phyloP scores from a whole-genome alignment of 2,888 invertebrate species.

The Polyommatus icarus region DNA sequence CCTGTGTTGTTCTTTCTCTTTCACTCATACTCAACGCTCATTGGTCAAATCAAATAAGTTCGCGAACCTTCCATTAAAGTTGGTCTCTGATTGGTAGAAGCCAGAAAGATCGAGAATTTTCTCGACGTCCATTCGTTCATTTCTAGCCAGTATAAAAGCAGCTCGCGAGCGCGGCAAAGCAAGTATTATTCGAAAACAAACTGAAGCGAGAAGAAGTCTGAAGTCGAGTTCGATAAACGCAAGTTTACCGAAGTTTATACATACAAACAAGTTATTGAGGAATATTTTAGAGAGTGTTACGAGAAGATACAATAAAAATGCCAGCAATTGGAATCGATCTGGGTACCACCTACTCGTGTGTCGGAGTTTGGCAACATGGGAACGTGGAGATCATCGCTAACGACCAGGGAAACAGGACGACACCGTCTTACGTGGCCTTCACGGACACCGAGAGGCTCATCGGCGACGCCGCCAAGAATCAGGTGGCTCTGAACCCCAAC shows the following conservation, averaged over 20 bases:
- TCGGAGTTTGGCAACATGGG: slow-evolving; percentile 91
- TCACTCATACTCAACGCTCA: slow-evolving; percentile 38
- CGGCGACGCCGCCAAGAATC: slow-evolving; percentile 93
- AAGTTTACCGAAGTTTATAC: slow-evolving; percentile 34
- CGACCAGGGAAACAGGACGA: slow-evolving; percentile 93
- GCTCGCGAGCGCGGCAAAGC: slow-evolving; percentile 14
- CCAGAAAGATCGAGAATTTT: slow-evolving; percentile 4
- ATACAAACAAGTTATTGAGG: slow-evolving; percentile 33
- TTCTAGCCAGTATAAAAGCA: slow-evolving; percentile 23
- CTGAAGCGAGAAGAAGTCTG: slow-evolving; percentile 32
- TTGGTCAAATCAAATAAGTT: slow-evolving; percentile 48
- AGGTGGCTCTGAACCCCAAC: slow-evolving; percentile 87
- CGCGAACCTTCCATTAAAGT: slow-evolving; percentile 35
- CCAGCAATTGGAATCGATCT: slow-evolving; percentile 82
- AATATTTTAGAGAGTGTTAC: slow-evolving; percentile 33
- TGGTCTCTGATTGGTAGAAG: slow-evolving; percentile 3
- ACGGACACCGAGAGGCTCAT: slow-evolving; percentile 91
- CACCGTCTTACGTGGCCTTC: slow-evolving; percentile 93
- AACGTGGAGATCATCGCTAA: slow-evolving; percentile 93
- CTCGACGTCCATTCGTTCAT: background rate
- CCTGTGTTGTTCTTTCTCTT: slow-evolving; percentile 30
- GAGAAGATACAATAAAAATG: slow-evolving; percentile 50
- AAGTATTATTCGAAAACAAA: background rate
- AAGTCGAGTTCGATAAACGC: slow-evolving; percentile 25
- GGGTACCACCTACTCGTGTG: slow-evolving; percentile 93